Percentiles rank a stretch among this genome's conserved stretches.
phyloP scores from a whole-genome alignment of 1,140 invertebrate genomes.

The Lordiphosa stackelbergi region DNA sequence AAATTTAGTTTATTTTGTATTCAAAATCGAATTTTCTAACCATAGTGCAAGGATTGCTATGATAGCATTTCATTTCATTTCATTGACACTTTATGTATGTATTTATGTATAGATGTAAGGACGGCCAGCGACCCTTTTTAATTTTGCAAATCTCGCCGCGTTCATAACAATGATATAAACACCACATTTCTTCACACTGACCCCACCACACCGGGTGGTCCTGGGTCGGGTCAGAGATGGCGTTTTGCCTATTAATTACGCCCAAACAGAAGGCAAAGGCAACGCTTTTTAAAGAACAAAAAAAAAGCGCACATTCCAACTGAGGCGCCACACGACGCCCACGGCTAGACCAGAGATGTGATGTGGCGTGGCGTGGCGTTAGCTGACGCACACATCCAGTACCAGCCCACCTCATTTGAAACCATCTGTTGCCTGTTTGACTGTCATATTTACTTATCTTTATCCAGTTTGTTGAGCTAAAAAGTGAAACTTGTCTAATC shows the following conservation, averaged over 20 bases:
- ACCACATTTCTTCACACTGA: constrained; percentile 44
- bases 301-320: constrained; percentile 37
- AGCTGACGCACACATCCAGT: constrained; percentile 32
- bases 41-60: constrained; percentile 32
- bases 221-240: constrained; percentile 16
- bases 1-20: no score
- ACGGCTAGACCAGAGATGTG: constrained; percentile 3
- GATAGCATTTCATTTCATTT: constrained; percentile 67
- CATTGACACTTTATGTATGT: constrained; percentile 71
- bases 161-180: constrained; percentile 70
- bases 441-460: constrained; percentile 24
- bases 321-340: constrained; percentile 26
- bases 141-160: constrained; percentile 66
- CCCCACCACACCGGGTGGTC: constrained; percentile 4
- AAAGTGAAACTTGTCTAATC: constrained; percentile 27
- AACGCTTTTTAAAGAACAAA: constrained; percentile 7
- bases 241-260: constrained; percentile 63
- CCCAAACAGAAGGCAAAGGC: constrained; percentile 37
- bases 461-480: constrained; percentile 3
- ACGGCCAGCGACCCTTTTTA: constrained; percentile 64
- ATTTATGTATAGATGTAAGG: constrained; percentile 20
- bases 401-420: constrained; percentile 10
- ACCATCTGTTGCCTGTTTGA: constrained; percentile 3
- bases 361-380: constrained; percentile 16
- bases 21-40: no score